Evolutionary conservation across 2,113 vertebrate species (phyloP).

Genomic region (Dermatemys mawii): DNA sequence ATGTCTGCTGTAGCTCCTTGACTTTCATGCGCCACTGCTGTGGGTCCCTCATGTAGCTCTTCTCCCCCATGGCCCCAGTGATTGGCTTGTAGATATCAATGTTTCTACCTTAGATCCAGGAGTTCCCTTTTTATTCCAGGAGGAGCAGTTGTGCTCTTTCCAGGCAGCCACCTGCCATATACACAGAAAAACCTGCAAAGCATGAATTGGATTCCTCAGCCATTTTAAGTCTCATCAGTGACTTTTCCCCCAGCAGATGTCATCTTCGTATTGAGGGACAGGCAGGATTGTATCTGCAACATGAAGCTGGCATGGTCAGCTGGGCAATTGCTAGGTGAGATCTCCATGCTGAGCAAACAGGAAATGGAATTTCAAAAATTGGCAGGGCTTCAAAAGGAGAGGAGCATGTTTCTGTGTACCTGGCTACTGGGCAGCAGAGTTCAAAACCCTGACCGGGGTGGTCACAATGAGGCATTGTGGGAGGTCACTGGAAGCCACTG

Average conservation of each 20-base stretch:
- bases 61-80: background rate
- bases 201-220: no score
- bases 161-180: no score
- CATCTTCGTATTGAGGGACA: background rate
- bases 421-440: background rate
- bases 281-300: background rate
- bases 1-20: background rate
- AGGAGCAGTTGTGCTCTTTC: background rate
- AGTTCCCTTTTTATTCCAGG: background rate
- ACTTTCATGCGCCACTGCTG: background rate
- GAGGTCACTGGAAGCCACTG: background rate
- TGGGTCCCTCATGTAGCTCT: background rate
- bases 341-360: background rate
- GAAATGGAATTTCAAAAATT: background rate
- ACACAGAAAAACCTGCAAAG: no score
- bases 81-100: no score
- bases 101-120: background rate
- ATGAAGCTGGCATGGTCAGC: background rate
- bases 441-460: background rate
- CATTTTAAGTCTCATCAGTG: no score
- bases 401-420: background rate
- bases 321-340: background rate
- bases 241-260: no score
- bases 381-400: background rate
- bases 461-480: background rate